phyloP scores from a whole-genome alignment of 1,140 invertebrate species.

The Eurosta solidaginis region DNA sequence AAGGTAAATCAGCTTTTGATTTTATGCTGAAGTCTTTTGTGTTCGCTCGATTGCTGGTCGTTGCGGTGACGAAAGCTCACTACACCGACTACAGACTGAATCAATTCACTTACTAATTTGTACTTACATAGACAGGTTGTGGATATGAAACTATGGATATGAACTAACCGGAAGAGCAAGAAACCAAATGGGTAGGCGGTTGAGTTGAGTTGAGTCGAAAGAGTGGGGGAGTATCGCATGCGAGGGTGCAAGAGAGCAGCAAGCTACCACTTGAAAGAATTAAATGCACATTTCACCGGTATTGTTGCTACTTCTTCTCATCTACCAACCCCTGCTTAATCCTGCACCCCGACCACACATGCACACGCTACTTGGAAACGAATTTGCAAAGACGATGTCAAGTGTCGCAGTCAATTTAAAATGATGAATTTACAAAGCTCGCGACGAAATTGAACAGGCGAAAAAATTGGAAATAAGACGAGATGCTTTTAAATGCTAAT shows the following conservation, averaged over 20 bases:
- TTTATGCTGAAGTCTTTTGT: conserved; percentile 37
- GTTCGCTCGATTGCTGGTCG: not conserved
- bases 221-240: not conserved
- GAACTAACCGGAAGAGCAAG: not conserved
- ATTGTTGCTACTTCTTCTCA: not conserved
- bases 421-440: not conserved
- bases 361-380: conserved; percentile 3
- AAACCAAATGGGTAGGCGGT: not conserved
- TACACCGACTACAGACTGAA: not conserved
- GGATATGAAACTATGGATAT: too few relatives aligned
- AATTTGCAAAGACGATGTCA: conserved; percentile 25
- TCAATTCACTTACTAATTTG: too few relatives aligned
- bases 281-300: not conserved
- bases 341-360: too few relatives aligned
- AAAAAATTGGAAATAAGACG: not conserved
- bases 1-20: conserved; percentile 51
- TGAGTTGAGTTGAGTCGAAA: not conserved
- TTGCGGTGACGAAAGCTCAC: not conserved
- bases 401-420: conserved; percentile 22
- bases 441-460: not conserved
- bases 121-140: not conserved
- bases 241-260: not conserved
- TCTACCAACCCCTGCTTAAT: not conserved
- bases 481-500: not conserved
- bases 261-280: not conserved